A percentile compares a stretch with the other conserved stretches of the same genome.
Evolutionary conservation across 1,140 invertebrate genomes (phyloP).

Genomic region (Calliopsis andreniformis): DNA sequence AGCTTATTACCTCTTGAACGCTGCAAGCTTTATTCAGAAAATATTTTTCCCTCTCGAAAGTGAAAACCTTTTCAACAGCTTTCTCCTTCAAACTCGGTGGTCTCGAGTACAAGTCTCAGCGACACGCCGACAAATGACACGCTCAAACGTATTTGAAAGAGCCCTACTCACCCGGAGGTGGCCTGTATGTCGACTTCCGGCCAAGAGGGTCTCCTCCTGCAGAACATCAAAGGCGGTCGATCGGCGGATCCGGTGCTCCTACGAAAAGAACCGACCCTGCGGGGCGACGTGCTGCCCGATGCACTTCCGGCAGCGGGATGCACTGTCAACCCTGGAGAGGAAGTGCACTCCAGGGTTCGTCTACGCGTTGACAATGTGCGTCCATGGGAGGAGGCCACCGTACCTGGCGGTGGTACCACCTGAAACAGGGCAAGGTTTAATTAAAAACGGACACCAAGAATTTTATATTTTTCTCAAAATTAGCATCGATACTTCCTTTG

Average conservation of each 20-base stretch:
- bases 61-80: too few species aligned
- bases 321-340: constrained; percentile 74
- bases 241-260: constrained; percentile 82
- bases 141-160: background rate
- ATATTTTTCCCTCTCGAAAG: too few species aligned
- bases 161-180: constrained; percentile 86
- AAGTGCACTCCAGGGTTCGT: constrained; percentile 73
- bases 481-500: too few species aligned
- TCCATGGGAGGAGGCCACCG: constrained; percentile 77
- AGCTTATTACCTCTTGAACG: too few species aligned
- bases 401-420: constrained; percentile 85
- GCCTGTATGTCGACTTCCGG: constrained; percentile 91
- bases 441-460: too few species aligned
- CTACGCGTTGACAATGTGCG: constrained; percentile 70
- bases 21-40: too few species aligned
- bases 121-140: background rate
- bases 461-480: too few species aligned
- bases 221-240: constrained; percentile 86
- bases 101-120: background rate
- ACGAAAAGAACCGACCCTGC: constrained; percentile 64
- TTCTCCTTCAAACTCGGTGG: too few species aligned
- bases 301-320: constrained; percentile 77
- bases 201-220: constrained; percentile 88
- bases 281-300: constrained; percentile 61
- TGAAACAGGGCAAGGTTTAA: too few species aligned